These are phyloP conservation scores for Sanderia malayensis DNA, from an alignment of 30 jellyfish, hydroid and myxozoan species.

Conservation along the genomic window DNA sequence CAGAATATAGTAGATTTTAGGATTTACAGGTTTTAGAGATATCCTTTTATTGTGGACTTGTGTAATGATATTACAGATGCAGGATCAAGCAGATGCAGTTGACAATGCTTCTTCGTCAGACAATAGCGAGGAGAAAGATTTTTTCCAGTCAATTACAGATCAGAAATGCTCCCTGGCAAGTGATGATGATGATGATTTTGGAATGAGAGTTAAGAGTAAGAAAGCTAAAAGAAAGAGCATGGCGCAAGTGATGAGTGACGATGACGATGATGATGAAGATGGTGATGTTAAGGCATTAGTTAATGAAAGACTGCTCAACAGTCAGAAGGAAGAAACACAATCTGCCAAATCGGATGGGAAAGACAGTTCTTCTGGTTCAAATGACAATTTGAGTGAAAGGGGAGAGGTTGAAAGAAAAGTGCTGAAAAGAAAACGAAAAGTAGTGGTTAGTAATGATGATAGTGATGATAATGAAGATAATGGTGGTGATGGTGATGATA, in stretches of 20 bases:
- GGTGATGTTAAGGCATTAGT: neutral
- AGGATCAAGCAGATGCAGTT: neutral
- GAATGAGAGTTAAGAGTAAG: neutral
- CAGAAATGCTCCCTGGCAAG: too few species aligned
- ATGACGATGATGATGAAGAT: neutral
- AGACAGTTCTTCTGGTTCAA: neutral
- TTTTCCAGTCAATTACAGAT: too few species aligned
- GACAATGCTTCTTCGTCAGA: neutral
- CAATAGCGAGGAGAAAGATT: too few species aligned
- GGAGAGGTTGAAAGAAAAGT: neutral
- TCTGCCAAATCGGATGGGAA: neutral
- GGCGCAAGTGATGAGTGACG: neutral
- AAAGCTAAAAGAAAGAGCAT: neutral
- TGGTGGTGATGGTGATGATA: conserved; percentile 2
- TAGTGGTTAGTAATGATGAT: neutral
- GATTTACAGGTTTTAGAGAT: too few species aligned
- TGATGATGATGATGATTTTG: neutral
- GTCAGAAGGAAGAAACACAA: neutral
- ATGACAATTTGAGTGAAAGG: neutral
- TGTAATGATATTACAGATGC: too few species aligned
- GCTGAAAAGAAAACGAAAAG: neutral
- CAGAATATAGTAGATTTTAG: too few species aligned
- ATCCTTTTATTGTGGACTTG: too few species aligned
- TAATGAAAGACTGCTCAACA: neutral
- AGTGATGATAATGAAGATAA: conserved; percentile 3